A percentile compares a stretch with the other conserved stretches of the same genome.
phyloP scores from a whole-genome alignment of 1,140 invertebrate genomes.

The Chlorops oryzae region DNA sequence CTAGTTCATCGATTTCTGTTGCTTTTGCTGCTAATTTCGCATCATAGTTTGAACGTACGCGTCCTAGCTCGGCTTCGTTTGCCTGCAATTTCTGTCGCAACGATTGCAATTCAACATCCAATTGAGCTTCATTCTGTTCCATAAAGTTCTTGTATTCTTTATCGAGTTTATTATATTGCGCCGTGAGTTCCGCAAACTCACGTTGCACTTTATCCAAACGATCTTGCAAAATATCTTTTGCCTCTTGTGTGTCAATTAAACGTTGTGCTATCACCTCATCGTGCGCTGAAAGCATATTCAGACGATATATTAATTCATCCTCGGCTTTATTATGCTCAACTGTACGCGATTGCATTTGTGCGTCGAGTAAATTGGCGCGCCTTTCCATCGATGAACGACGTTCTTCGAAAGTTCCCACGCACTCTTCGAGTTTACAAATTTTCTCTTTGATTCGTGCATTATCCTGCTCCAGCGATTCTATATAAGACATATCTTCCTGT shows the following conservation, averaged over 20 bases:
- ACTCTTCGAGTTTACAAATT: conserved; percentile 56
- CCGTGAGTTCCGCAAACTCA: conserved; percentile 15
- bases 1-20: conserved; percentile 55
- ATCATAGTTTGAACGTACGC: conserved; percentile 51
- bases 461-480: conserved; percentile 64
- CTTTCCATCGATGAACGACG: conserved; percentile 52
- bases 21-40: conserved; percentile 50
- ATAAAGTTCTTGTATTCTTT: conserved; percentile 19
- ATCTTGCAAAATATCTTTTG: conserved; percentile 54
- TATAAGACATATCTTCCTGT: conserved; percentile 64
- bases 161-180: conserved; percentile 17
- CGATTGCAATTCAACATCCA: conserved; percentile 42
- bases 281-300: conserved; percentile 52
- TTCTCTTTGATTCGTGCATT: conserved; percentile 57
- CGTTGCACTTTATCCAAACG: conserved; percentile 47
- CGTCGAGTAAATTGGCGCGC: conserved; percentile 52
- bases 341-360: conserved; percentile 52
- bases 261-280: conserved; percentile 55
- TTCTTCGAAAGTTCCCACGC: conserved; percentile 53
- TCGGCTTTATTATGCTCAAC: conserved; percentile 53
- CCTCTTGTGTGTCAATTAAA: conserved; percentile 51
- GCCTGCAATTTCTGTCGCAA: conserved; percentile 44
- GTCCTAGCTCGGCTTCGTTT: conserved; percentile 51
- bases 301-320: conserved; percentile 51
- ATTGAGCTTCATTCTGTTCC: conserved; percentile 11